Conservation (phyloP, 2,113 vertebrate species). For the Gymnocephalus cernua region DNA sequence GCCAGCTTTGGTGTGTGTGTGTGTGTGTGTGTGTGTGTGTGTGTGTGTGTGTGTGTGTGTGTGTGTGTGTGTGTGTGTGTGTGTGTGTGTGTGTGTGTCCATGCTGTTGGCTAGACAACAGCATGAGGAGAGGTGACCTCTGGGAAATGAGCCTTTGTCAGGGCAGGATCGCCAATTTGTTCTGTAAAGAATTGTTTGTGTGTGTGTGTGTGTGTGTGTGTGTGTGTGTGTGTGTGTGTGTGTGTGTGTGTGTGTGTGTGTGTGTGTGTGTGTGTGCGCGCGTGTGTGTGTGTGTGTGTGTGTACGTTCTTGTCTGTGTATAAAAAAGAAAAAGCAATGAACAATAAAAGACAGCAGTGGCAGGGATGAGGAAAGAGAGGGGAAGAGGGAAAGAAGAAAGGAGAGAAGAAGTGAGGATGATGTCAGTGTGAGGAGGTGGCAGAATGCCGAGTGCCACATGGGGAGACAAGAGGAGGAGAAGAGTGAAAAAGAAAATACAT, state of each 20-base stretch:
- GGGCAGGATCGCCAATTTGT: constrained; percentile 48
- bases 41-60: constrained; percentile 26
- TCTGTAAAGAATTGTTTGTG: constrained; percentile 15
- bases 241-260: constrained; percentile 1
- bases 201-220: neutral
- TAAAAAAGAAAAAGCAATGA: too few species aligned
- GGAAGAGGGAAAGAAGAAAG: neutral
- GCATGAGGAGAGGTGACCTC: constrained; percentile 37
- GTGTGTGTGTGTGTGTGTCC: constrained; percentile 12
- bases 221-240: neutral
- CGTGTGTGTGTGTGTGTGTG: neutral
- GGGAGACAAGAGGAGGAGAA: too few species aligned
- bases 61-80: neutral
- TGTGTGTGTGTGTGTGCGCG: too few species aligned
- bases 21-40: constrained; percentile 35
- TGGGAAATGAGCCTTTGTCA: constrained; percentile 55
- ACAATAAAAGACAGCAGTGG: too few species aligned
- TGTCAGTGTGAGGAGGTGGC: neutral
- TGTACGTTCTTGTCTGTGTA: neutral
- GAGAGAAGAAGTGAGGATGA: neutral
- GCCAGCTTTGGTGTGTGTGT: constrained; percentile 25
- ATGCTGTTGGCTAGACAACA: constrained; percentile 17
- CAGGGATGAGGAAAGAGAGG: too few species aligned
- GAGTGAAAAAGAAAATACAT: too few species aligned
- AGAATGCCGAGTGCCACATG: too few species aligned